Evolutionary conservation across 2,113 vertebrate genomes (phyloP).

Genomic region (Malaclemys terrapin): DNA sequence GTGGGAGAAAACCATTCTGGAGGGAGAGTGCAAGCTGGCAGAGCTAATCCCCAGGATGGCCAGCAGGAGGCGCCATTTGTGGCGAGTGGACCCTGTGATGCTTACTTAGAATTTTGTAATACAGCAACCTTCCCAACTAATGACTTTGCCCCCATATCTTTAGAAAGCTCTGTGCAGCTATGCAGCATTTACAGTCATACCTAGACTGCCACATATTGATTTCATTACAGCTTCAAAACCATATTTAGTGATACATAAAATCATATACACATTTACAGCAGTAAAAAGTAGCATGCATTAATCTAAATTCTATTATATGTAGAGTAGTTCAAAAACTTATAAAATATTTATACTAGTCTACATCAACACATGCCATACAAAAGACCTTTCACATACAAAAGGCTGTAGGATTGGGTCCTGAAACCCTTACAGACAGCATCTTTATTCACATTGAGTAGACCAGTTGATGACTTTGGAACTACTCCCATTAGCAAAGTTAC

Average conservation of each 20-base stretch:
- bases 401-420: fast-evolving
- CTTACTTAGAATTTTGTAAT: not conserved
- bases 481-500: too few species aligned
- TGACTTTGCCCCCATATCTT: not conserved
- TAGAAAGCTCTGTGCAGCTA: not conserved
- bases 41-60: too few species aligned
- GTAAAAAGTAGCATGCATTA: not conserved
- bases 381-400: not conserved
- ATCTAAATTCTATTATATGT: not conserved
- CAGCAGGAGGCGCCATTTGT: too few species aligned
- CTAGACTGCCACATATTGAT: not conserved
- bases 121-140: not conserved
- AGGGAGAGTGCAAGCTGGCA: too few species aligned
- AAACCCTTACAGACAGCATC: not conserved
- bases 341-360: not conserved
- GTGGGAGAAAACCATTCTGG: too few species aligned
- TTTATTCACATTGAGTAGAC: too few species aligned
- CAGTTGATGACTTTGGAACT: too few species aligned
- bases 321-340: not conserved
- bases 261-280: not conserved
- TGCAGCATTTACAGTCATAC: not conserved
- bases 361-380: not conserved
- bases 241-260: not conserved
- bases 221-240: not conserved
- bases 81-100: not conserved